Percentiles rank a stretch among this genome's conserved stretches.
Evolutionary conservation across 2,888 invertebrate genomes (phyloP).

Genomic region (Pristionchus exspectatus): DNA sequence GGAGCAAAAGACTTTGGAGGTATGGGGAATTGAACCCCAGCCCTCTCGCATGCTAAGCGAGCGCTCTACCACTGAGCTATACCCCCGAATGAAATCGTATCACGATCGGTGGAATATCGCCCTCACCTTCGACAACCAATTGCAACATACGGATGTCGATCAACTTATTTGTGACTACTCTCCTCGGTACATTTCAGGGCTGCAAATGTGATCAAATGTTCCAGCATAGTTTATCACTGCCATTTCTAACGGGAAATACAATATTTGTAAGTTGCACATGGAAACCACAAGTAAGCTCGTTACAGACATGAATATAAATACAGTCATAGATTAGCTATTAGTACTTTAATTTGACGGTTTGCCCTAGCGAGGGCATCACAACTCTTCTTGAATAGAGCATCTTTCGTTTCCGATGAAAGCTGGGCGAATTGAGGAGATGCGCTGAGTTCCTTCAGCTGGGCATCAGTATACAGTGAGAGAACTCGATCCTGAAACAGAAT

Average conservation of each 20-base stretch:
- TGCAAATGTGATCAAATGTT: too few relatives aligned
- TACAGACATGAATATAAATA: background rate
- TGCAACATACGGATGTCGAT: background rate
- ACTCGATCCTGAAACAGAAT: background rate
- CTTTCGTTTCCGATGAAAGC: background rate
- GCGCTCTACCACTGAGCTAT: constrained; percentile 41
- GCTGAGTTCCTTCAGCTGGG: background rate
- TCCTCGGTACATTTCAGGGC: too few relatives aligned
- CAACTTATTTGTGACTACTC: background rate
- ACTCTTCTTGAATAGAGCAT: background rate
- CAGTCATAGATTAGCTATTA: too few relatives aligned
- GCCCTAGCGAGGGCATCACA: background rate
- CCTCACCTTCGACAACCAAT: background rate
- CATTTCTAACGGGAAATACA: too few relatives aligned
- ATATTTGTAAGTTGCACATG: too few relatives aligned
- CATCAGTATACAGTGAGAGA: background rate
- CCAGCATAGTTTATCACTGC: too few relatives aligned
- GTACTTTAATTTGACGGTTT: too few relatives aligned
- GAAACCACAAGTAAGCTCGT: too few relatives aligned
- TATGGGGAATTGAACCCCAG: constrained; percentile 26
- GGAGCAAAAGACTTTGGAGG: background rate
- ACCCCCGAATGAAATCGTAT: background rate
- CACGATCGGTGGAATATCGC: background rate
- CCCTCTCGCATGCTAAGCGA: constrained; percentile 41
- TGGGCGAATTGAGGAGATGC: background rate